Conservation (phyloP, 2,797 vertebrate species). For the Crypturellus tataupa region DNA sequence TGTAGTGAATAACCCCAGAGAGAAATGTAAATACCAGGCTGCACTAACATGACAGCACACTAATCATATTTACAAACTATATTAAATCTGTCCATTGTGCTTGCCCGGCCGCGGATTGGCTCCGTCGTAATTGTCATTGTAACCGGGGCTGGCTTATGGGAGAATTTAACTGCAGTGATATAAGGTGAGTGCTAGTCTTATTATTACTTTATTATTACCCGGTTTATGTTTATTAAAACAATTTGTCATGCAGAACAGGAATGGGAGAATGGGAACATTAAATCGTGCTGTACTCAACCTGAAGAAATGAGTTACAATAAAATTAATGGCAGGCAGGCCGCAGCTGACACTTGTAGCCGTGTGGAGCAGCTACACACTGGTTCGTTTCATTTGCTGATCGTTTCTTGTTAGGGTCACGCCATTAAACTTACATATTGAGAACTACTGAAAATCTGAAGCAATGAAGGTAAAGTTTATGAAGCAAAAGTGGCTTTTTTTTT, state of each 20-base stretch:
- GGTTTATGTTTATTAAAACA: constrained; percentile 99
- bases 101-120: constrained; percentile 93
- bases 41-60: constrained; percentile 98
- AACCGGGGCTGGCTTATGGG: constrained; percentile 94
- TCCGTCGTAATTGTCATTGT: constrained; percentile 97
- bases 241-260: constrained; percentile 99
- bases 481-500: constrained; percentile 58
- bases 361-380: constrained; percentile 87
- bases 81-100: constrained; percentile 99
- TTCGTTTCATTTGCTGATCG: constrained; percentile 95
- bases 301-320: constrained; percentile 97
- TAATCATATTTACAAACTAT: constrained; percentile 99
- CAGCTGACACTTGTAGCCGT: constrained; percentile 86
- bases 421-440: constrained; percentile 94
- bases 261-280: constrained; percentile 97
- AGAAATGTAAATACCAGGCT: constrained; percentile 99
- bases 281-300: constrained; percentile 94
- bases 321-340: constrained; percentile 91
- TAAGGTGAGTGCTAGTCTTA: constrained; percentile 99
- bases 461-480: constrained; percentile 85
- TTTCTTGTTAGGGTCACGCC: constrained; percentile 93
- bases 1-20: constrained; percentile 94
- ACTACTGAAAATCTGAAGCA: constrained; percentile 89
- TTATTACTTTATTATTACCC: constrained; percentile 99
- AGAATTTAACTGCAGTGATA: constrained; percentile 99